A percentile compares a stretch with the other conserved stretches of the same genome.
Evolutionary conservation across 2,797 vertebrate species (phyloP).

Genomic region (Cynodonichthys magdalenae): DNA sequence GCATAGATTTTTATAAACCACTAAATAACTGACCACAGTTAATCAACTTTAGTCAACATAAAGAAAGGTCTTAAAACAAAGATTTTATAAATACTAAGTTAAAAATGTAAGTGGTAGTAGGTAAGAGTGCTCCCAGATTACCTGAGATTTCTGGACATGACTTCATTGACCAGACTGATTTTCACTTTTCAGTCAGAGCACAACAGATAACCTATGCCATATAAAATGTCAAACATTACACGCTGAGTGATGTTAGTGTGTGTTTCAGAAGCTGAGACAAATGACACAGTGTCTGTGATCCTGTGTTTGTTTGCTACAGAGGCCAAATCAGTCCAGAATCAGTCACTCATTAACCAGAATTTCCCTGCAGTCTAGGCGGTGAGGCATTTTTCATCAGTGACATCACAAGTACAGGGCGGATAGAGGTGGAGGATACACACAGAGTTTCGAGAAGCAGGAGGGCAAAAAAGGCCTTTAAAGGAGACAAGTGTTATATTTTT

Average conservation of each 20-base stretch:
- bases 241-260: not conserved
- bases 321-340: conserved; percentile 33
- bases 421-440: not conserved
- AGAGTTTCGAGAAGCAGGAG: conserved; percentile 21
- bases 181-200: not conserved
- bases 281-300: conserved; percentile 12
- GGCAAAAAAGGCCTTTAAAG: conserved; percentile 63
- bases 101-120: too few relatives aligned
- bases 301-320: conserved; percentile 12
- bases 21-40: too few relatives aligned
- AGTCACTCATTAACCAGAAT: conserved; percentile 73
- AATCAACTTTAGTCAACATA: too few relatives aligned
- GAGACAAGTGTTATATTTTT: conserved; percentile 19
- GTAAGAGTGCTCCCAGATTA: too few relatives aligned
- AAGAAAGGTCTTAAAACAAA: too few relatives aligned
- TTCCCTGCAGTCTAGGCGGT: conserved; percentile 37
- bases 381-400: conserved; percentile 68
- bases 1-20: too few relatives aligned
- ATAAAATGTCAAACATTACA: conserved; percentile 14
- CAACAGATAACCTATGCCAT: not conserved
- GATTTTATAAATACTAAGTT: too few relatives aligned
- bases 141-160: too few relatives aligned
- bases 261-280: conserved; percentile 10
- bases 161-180: not conserved
- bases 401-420: conserved; percentile 59